Base-by-base conservation (phyloP, 2,888 invertebrate species). In the Mallateleia sp. region DNA sequence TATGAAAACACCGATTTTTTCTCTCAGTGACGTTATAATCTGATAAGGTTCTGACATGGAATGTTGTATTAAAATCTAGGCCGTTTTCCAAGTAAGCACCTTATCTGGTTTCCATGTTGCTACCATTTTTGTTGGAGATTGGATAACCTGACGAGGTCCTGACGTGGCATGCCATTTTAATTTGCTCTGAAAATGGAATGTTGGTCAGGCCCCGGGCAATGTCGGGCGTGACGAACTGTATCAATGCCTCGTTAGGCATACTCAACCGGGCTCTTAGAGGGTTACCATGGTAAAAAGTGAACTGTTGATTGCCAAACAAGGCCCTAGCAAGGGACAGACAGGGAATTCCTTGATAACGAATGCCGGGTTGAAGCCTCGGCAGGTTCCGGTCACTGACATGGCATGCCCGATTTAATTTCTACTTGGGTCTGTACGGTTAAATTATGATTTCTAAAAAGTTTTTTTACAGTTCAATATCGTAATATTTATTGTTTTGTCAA, bases 141-240 rank as follows among this genome's bases (percentile, higher is more conserved):
- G 20, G 15, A 50, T 67, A 67, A 32, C 22, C 50, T 32, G 34
- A 47, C 50, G n/a, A 67, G 67, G 32, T 32, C 34, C 50, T 9
- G 25, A 32, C 2, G n/a, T 67, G 67, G 67, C 22, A 67, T 32
- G 67, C 67, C 50, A 67, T 67, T 67, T 67, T 25, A 32, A 67
- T 22, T 50, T 42, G 18, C 14, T 15, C 42, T 15, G 24, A 28
- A 66, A 50, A 50, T 67, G 67, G 50, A 50, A 67, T 67, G 1
- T 50, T 20, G 42, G 28, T 67, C 67, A 50, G 67, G 14, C 32
- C 50, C 67, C 42, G 34, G 20, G 47, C 24, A 50, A 67, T 67
- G 15, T 42, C 47, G 25, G 20, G 50, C 50, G 67, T 67, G 67
- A 50, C 67, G 50, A 32, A 67, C 67, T 52, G n/a, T 38, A 67